Evolutionary conservation across 2,888 invertebrate genomes (phyloP).

Genomic region (Trichopoda pennipes): DNA sequence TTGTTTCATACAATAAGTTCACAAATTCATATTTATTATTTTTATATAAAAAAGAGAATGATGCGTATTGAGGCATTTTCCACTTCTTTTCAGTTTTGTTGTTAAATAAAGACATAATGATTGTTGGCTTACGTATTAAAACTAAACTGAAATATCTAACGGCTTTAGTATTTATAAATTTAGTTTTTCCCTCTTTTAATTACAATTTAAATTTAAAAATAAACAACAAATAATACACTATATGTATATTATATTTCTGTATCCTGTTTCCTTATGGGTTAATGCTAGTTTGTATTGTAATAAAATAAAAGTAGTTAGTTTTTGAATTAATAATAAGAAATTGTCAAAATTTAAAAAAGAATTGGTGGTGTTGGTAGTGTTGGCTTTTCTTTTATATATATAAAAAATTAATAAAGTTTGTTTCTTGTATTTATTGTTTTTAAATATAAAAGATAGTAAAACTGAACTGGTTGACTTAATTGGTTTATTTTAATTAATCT

Average conservation of each 20-base stretch:
- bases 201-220: constrained; percentile 54
- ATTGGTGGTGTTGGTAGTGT: constrained; percentile 68
- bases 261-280: constrained; percentile 9
- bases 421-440: constrained; percentile 46
- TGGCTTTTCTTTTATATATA: constrained; percentile 56
- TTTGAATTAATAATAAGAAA: constrained; percentile 44
- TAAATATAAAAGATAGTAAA: constrained; percentile 50
- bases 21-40: constrained; percentile 26
- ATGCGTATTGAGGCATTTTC: background rate
- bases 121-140: constrained; percentile 25
- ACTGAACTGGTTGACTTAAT: constrained; percentile 47
- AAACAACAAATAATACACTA: constrained; percentile 45
- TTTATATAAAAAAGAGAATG: constrained; percentile 33
- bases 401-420: constrained; percentile 33
- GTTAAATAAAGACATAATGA: constrained; percentile 19
- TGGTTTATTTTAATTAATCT: constrained; percentile 83
- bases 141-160: constrained; percentile 36
- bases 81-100: constrained; percentile 1
- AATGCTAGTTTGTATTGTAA: constrained; percentile 38
- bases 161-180: constrained; percentile 23
- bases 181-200: constrained; percentile 16
- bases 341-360: constrained; percentile 58
- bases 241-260: constrained; percentile 10
- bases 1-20: constrained; percentile 27
- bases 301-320: constrained; percentile 6